Conservation (phyloP, 1,140 invertebrate genomes). For the Goniozus legneri region DNA sequence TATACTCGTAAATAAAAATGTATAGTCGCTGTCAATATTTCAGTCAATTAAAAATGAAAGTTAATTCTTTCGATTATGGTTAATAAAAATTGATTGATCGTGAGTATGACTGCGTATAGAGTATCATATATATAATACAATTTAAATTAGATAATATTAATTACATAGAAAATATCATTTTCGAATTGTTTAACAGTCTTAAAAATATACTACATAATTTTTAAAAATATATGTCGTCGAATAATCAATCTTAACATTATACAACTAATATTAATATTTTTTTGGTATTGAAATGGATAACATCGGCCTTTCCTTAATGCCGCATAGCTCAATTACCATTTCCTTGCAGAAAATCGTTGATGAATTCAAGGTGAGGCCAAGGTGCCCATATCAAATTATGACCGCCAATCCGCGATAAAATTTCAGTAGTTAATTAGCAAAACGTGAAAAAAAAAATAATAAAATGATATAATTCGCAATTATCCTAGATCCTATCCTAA, state of each 20-base stretch:
- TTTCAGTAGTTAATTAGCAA: slow-evolving; percentile 4
- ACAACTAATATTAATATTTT: slow-evolving; percentile 11
- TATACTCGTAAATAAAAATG: slow-evolving; percentile 2
- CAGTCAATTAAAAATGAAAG: slow-evolving; percentile 1
- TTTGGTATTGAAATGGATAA: slow-evolving; percentile 38
- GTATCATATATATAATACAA: too few species aligned
- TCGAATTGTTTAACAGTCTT: too few species aligned
- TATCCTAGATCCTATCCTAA: not conserved
- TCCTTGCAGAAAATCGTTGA: slow-evolving; percentile 7
- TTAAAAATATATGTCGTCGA: too few species aligned
- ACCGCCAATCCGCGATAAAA: too few species aligned
- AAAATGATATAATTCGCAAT: not conserved
- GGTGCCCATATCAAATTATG: slow-evolving; percentile 41
- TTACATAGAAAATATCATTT: too few species aligned
- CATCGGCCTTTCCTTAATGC: slow-evolving; percentile 49
- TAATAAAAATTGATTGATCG: too few species aligned
- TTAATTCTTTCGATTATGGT: not conserved
- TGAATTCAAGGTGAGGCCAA: slow-evolving; percentile 48
- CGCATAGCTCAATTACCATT: slow-evolving; percentile 13
- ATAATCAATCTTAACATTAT: too few species aligned
- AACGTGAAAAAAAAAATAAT: slow-evolving; percentile 4
- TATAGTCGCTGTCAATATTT: slow-evolving; percentile 1
- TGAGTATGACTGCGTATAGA: too few species aligned
- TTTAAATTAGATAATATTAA: too few species aligned
- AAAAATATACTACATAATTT: too few species aligned